Base-by-base conservation (phyloP, 1,140 invertebrate species). In the Drosophila virilis region DNA sequence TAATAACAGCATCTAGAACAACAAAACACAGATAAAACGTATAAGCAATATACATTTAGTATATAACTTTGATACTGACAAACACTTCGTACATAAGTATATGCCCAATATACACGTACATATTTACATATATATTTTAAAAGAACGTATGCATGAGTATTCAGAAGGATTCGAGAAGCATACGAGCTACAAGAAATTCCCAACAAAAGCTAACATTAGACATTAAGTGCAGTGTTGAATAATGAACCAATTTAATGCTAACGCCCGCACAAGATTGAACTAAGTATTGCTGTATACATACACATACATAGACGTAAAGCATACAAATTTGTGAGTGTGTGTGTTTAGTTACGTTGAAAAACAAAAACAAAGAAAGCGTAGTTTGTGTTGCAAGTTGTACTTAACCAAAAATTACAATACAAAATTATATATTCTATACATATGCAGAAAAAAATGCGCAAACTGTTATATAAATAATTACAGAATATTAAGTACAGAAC, bases 231-330 rank as follows among this genome's bases (percentile, higher is more conserved):
- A 40, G 58, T 64, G 61, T 81, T 86, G 60, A 69, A 73, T 71
- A 55, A 72, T 71, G 70, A 78, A 78, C 64, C 80, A 83, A 85
- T 80, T 70, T 65, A 77, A 71, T 59, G 50, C 58, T 51, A 40
- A 55, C 6, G 32, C 40, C 40, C 50, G 50, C 51, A 59, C 13
- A 54, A 43, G 32, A 51, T 51, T 15, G 35, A 51, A 33, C 28
- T 9, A 15, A 5, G 22, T 43, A 7, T 9, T 28, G 13, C 40
- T 28, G 42, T 50, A 32, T 54, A 37, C 9, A 35, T 13, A 45
- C 12, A 58, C 6, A 43, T 59, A 32, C 35, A 51, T 28, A 43
- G n/a, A 58, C 42, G 5, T 35, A 40, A 40, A 57, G 28, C 52
- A 35, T 33, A 50, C 13, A 57, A 12, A 43, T 58, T 57, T 67